Base-by-base conservation (phyloP, 2,888 invertebrate species). In the Diloba caeruleocephala region DNA sequence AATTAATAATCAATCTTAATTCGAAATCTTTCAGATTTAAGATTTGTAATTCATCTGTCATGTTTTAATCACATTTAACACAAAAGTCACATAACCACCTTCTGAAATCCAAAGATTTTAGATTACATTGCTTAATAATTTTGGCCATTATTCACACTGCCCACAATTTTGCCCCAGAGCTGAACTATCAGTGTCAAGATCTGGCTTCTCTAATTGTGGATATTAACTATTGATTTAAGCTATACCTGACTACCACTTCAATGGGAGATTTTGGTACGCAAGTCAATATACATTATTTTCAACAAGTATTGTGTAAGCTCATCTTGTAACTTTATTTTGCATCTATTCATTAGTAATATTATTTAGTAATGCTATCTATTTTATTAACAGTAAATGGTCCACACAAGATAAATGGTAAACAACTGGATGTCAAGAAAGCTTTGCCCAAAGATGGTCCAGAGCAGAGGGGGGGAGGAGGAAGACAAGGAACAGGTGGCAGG, bases 401-500 rank as follows among this genome's bases (percentile, higher is more conserved):
- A 67, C 98, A 98, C 80, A 96, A 96, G 74, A 96, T 98, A 32
- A 96, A 96, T 79, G 97, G 97, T 1, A 98, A 98, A 82, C 96
- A 96, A 76, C 95, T 98, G 21, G 98, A 98, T 89, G 98, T 98
- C 0, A 98, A 98, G 83, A 99, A 99, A 91, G 98, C 98, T 4
- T 90, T 98, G 29, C 97, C 98, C 48, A 98, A 98, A 85, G 96
- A 97, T 71, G 95, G 95, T 21, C 93, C 95, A 29, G 94, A 95
- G 3, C 94, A 94, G 32, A 89, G 95, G n/a, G n/a, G n/a, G 55
- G 90, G 94, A 55, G 94, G 94, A 26, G 93, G 95, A 32, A 89
- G 94, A 57, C 85, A 85, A 83, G 82, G 95, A 1, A 7, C 89
- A 32, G 78, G 61, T 17, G 61, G 85, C 43, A 79, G 90, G 65